Evolutionary conservation across 2,888 invertebrate genomes (phyloP).

Genomic region (Smittia sp.): DNA sequence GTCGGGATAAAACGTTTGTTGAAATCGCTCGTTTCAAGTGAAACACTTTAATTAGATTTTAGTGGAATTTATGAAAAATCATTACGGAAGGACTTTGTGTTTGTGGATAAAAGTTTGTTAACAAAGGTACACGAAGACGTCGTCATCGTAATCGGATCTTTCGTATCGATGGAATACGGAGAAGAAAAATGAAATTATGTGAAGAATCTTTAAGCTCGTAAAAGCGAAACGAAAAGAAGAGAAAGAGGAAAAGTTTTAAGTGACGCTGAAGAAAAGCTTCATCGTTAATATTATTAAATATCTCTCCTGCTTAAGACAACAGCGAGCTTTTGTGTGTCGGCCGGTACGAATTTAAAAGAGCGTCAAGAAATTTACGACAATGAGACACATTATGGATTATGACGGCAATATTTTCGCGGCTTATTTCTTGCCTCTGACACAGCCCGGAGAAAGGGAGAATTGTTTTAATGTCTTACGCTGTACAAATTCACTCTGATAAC

Average conservation of each 20-base stretch:
- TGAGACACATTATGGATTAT: constrained; percentile 6
- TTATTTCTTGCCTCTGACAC: background rate
- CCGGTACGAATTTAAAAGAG: background rate
- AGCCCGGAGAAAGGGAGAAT: background rate
- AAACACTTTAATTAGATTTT: constrained; percentile 2
- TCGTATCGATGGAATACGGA: too few relatives aligned
- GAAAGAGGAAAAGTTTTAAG: background rate
- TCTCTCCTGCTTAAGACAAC: background rate
- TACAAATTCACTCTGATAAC: background rate
- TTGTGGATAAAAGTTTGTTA: background rate
- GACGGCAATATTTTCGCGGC: background rate
- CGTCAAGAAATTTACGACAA: background rate
- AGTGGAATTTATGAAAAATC: background rate
- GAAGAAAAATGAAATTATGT: background rate
- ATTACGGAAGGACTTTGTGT: background rate
- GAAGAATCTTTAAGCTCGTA: background rate
- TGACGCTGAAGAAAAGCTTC: background rate
- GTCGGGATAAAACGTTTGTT: constrained; percentile 29
- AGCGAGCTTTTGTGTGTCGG: background rate
- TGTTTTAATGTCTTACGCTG: background rate
- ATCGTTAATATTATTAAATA: background rate
- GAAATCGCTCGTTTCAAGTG: constrained; percentile 5
- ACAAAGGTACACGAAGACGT: background rate
- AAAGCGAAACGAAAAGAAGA: background rate
- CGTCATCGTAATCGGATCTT: background rate